Percentiles rank a stretch among this genome's conserved stretches.
phyloP scores from a whole-genome alignment of 2,888 invertebrate genomes.

The Chaetogeoica ovagalla region DNA sequence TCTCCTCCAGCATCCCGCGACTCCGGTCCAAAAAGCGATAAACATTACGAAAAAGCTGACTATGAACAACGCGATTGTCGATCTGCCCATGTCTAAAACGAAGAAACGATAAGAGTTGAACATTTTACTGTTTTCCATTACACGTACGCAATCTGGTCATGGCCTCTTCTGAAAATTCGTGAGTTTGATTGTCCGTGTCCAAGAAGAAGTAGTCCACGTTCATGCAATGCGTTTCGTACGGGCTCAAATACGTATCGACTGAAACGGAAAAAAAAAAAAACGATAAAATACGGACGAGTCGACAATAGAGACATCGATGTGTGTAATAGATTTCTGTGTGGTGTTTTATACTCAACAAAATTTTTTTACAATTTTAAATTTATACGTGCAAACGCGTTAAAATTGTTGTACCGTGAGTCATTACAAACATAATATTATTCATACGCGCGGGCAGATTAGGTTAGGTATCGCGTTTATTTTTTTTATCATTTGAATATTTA shows the following conservation, averaged over 20 bases:
- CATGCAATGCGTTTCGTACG: constrained; percentile 92
- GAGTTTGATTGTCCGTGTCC: constrained; percentile 82
- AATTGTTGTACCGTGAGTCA: too few relatives aligned
- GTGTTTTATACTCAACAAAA: too few relatives aligned
- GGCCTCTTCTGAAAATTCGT: constrained; percentile 77
- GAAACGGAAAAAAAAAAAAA: constrained; percentile 59
- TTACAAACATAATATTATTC: too few relatives aligned
- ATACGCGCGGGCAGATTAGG: too few relatives aligned
- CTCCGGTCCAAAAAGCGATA: constrained; percentile 93
- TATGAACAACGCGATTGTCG: constrained; percentile 90
- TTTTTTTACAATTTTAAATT: too few relatives aligned
- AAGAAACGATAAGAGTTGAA: neutral
- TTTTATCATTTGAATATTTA: too few relatives aligned
- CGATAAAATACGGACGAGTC: too few relatives aligned
- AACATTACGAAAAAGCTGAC: constrained; percentile 89
- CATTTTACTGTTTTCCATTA: neutral
- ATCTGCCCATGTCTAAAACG: constrained; percentile 79
- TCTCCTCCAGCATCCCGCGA: constrained; percentile 95
- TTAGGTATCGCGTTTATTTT: too few relatives aligned
- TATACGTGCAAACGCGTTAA: too few relatives aligned
- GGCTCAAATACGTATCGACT: constrained; percentile 87
- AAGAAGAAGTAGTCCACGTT: constrained; percentile 93
- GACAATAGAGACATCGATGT: too few relatives aligned
- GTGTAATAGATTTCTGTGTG: too few relatives aligned
- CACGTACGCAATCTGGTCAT: constrained; percentile 81